Conservation (phyloP, 1,140 invertebrate genomes). For the Philaenus spumarius region DNA sequence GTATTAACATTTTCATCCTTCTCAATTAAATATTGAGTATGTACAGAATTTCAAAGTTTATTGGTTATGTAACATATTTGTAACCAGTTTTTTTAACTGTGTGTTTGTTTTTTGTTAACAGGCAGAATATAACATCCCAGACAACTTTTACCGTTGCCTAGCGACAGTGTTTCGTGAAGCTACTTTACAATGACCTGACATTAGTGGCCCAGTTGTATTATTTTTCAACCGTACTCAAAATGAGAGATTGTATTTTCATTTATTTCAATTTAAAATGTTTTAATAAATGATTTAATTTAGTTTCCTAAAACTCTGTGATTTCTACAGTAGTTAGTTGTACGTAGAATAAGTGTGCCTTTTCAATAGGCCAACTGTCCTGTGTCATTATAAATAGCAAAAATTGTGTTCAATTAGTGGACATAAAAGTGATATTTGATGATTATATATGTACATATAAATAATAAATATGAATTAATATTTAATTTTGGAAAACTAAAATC, state of each 20-base stretch:
- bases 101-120: conserved; percentile 16
- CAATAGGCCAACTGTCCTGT: background rate
- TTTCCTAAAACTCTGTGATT: no score
- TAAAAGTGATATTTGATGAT: no score
- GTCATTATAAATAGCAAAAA: background rate
- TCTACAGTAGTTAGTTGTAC: no score
- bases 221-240: conserved; percentile 2
- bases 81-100: background rate
- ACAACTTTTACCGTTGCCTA: conserved; percentile 21
- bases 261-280: background rate
- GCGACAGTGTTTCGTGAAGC: background rate
- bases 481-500: background rate
- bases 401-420: background rate
- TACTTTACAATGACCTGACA: background rate
- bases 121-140: conserved; percentile 21
- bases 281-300: background rate
- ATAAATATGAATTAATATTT: background rate
- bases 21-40: no score
- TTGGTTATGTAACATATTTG: background rate
- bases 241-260: background rate
- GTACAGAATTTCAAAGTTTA: no score
- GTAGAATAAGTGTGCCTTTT: conserved; percentile 12
- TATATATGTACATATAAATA: no score
- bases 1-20: no score
- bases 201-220: background rate